Evolutionary conservation across 2,797 vertebrate genomes (phyloP).

Genomic region (Leptoclinus maculatus): DNA sequence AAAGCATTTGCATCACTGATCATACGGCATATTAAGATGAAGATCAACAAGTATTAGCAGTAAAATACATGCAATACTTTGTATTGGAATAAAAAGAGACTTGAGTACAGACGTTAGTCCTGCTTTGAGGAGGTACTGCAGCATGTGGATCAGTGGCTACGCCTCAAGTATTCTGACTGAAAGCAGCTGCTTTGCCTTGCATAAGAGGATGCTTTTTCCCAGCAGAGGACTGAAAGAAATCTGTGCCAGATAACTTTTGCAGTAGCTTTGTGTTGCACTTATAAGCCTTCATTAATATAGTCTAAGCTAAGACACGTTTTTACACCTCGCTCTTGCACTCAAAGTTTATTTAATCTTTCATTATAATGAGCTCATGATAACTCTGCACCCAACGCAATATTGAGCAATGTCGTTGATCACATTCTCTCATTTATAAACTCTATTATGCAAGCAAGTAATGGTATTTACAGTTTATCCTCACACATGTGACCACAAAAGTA

Average conservation of each 20-base stretch:
- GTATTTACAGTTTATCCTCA: background rate
- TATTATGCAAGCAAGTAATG: background rate
- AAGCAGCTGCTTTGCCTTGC: slow-evolving; percentile 10
- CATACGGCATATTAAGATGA: slow-evolving; percentile 3
- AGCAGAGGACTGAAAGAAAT: slow-evolving; percentile 11
- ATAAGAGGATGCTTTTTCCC: slow-evolving; percentile 8
- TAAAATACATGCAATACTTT: background rate
- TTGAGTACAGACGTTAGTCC: background rate
- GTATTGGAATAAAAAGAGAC: background rate
- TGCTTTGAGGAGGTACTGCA: slow-evolving; percentile 1
- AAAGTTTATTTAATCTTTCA: slow-evolving; percentile 3
- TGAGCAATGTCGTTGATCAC: background rate
- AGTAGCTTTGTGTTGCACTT: background rate
- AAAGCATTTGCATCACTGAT: slow-evolving; percentile 12
- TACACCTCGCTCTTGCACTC: background rate
- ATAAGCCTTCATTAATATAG: background rate
- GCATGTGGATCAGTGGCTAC: background rate
- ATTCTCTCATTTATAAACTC: background rate
- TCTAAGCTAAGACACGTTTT: background rate
- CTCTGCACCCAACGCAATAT: background rate
- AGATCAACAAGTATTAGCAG: slow-evolving; percentile 6
- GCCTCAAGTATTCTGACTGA: slow-evolving; percentile 18
- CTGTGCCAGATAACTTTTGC: background rate
- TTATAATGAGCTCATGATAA: background rate
- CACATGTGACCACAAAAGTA: background rate